Evolutionary conservation across 64 coral and sea anemone species (phyloP).

Genomic region (Exaiptasia diaphana): DNA sequence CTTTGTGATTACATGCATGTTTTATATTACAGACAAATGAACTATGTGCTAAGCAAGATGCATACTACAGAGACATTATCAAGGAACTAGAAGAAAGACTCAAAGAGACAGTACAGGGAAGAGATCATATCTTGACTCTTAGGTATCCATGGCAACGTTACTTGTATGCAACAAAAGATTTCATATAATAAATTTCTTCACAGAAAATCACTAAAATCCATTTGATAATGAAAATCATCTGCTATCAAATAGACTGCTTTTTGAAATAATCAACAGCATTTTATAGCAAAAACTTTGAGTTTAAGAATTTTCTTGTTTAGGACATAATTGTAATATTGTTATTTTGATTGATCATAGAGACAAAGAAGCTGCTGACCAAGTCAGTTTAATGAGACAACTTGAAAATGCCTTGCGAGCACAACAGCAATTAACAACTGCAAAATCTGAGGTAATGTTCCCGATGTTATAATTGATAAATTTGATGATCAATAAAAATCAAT

Average conservation of each 20-base stretch:
- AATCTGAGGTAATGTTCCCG: slow-evolving; percentile 34
- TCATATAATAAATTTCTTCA: too few species aligned
- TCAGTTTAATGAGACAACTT: slow-evolving; percentile 34
- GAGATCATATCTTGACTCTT: slow-evolving; percentile 73
- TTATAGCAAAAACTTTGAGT: too few species aligned
- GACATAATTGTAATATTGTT: too few species aligned
- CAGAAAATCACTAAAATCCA: too few species aligned
- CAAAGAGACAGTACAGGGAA: slow-evolving; percentile 69
- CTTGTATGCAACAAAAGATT: too few species aligned
- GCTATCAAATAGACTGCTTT: too few species aligned
- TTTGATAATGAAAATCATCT: too few species aligned
- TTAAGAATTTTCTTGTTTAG: too few species aligned
- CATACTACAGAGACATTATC: slow-evolving; percentile 83
- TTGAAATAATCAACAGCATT: too few species aligned
- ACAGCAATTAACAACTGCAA: slow-evolving; percentile 25
- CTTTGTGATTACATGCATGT: too few species aligned
- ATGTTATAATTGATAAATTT: too few species aligned
- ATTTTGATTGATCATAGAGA: not conserved
- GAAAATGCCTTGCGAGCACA: slow-evolving; percentile 40
- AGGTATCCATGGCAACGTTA: too few species aligned
- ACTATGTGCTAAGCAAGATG: slow-evolving; percentile 84
- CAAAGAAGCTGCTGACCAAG: slow-evolving; percentile 33
- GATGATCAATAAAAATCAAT: not conserved
- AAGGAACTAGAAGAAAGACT: slow-evolving; percentile 74
- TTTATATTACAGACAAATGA: slow-evolving; percentile 68